Base-by-base conservation (phyloP, 2,797 vertebrate species). In the Anniella stebbinsi region DNA sequence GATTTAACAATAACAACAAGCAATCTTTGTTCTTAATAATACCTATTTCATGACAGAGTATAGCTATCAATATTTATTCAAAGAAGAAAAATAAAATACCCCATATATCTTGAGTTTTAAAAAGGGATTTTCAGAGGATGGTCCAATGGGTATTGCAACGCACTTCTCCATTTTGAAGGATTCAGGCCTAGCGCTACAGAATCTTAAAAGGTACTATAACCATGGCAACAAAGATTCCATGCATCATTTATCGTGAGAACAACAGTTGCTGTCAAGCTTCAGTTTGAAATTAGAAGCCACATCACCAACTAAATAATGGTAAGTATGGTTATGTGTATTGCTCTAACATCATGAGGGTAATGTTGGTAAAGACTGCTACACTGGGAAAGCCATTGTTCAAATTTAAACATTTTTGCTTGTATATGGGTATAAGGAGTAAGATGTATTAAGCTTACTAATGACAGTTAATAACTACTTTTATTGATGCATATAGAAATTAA, bases 281-380 rank as follows among this genome's bases (percentile, higher is more conserved):
- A 73, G 28, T 80, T 48, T 77, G 57, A 78, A 85, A 41, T 60
- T 45, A 81, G 57, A 93, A 75, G 33, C 10, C 9, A 6, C 72
- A 33, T 80, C 45, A 41, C 30, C 23, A 92, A 36, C 81, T 54
- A 70, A 76, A 81, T 45, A 60, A 67, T 70, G 51, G 60, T 81
- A 63, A 70, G 89, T 10, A 23, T n/a, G n/a, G 17, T 45, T 36
- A 63, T 36, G 70, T 54, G 48, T 84, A 73, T 81, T 48, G 11
- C 38, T 70, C 21, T 45, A 72, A 89, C 10, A 60, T 17, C 7
- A 17, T 36, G 9, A 21, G 75, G 51, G 41, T 80, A 75, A 87
- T 38, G 21, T 75, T 30, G n/a, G 28, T 28, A 81, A 80, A 66
- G 17, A 18, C 8, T 21, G 28, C 6, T 25, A 63, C 36, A 80